Evolutionary conservation across 2,888 invertebrate genomes (phyloP).

Genomic region (Sarcophaga carnaria): DNA sequence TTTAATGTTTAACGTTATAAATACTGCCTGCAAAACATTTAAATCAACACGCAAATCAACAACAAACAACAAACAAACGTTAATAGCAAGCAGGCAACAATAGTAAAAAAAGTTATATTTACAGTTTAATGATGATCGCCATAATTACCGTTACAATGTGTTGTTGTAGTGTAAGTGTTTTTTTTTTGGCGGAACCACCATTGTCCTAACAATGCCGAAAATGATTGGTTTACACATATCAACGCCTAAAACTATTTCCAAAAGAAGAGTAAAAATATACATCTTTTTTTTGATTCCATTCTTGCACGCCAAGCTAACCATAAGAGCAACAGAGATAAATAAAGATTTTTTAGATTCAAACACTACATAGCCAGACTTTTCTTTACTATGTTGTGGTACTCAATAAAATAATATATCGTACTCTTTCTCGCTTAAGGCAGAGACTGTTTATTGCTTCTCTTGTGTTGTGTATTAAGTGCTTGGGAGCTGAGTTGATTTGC

Average conservation of each 20-base stretch:
- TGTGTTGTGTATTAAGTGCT: slow-evolving; percentile 71
- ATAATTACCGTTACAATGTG: slow-evolving; percentile 79
- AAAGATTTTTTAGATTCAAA: neutral
- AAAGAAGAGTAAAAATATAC: slow-evolving; percentile 44
- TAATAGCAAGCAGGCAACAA: neutral
- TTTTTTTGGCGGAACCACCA: slow-evolving; percentile 75
- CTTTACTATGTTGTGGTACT: too few relatives aligned
- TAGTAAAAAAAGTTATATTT: slow-evolving; percentile 3
- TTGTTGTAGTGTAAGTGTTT: neutral
- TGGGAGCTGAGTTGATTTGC: slow-evolving; percentile 76
- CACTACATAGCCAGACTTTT: neutral
- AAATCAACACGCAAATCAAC: slow-evolving; percentile 49
- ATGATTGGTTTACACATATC: slow-evolving; percentile 74
- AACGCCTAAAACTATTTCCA: slow-evolving; percentile 48
- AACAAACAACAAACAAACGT: neutral
- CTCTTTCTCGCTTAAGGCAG: slow-evolving; percentile 34
- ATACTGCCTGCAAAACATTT: slow-evolving; percentile 19
- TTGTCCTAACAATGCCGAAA: slow-evolving; percentile 73
- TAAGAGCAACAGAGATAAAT: slow-evolving; percentile 61
- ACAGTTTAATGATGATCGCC: slow-evolving; percentile 78
- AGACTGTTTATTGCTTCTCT: slow-evolving; percentile 58
- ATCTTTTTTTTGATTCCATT: neutral
- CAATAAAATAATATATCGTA: neutral
- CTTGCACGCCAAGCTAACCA: neutral
- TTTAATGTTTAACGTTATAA: neutral